Percentiles rank a stretch among this genome's conserved stretches.
phyloP scores from a whole-genome alignment of 2,797 vertebrate genomes.

The Falco peregrinus region DNA sequence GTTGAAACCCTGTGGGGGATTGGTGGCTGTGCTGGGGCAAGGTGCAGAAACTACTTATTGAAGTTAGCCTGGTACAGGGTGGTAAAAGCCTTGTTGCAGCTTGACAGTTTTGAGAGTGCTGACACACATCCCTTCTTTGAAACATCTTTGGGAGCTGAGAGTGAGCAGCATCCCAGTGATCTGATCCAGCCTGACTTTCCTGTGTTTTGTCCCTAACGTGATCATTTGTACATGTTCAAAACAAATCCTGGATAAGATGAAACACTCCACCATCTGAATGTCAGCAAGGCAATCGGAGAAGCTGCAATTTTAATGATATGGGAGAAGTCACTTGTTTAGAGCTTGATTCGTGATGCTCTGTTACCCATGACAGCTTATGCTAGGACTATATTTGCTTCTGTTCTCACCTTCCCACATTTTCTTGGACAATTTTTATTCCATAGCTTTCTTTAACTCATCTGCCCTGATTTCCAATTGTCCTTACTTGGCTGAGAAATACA shows the following conservation, averaged over 20 bases:
- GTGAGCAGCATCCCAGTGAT: neutral
- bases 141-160: neutral
- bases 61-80: too few relatives aligned
- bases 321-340: neutral
- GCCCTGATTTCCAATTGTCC: neutral
- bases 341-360: neutral
- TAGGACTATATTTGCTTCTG: constrained; percentile 6
- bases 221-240: neutral
- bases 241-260: neutral
- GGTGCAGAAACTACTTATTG: too few relatives aligned
- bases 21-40: too few relatives aligned
- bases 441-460: neutral
- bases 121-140: neutral
- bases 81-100: too few relatives aligned
- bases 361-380: neutral
- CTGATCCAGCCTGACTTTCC: neutral
- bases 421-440: neutral
- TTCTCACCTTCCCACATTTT: neutral
- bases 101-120: too few relatives aligned
- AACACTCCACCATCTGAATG: neutral
- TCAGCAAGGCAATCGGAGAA: neutral
- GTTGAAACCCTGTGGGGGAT: too few relatives aligned
- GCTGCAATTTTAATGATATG: neutral
- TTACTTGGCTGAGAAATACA: neutral
- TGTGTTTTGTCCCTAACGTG: neutral